Conservation (phyloP, 2,888 invertebrate species). For the Bhutanitis thaidina region DNA sequence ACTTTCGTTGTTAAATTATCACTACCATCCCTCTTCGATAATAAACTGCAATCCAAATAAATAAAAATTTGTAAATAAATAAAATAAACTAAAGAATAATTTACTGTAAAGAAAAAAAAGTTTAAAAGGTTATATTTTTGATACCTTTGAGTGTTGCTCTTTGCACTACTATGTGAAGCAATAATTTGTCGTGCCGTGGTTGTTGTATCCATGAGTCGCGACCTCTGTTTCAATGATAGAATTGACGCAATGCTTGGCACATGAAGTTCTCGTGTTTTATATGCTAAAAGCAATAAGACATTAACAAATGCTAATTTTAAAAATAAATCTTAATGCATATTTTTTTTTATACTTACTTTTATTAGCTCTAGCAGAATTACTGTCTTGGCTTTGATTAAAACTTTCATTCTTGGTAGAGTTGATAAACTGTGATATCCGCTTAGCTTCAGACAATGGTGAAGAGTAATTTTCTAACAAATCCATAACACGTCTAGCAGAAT, state of each 20-base stretch:
- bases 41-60: neutral
- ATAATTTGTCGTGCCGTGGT: constrained; percentile 81
- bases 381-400: constrained; percentile 21
- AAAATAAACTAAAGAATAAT: too few species aligned
- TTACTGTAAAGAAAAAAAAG: too few species aligned
- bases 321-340: too few species aligned
- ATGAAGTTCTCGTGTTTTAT: constrained; percentile 72
- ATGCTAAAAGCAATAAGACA: constrained; percentile 35
- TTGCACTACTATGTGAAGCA: constrained; percentile 71
- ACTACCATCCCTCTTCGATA: neutral
- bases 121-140: too few species aligned
- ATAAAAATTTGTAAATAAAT: too few species aligned
- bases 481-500: constrained; percentile 88
- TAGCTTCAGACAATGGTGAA: constrained; percentile 88
- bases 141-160: constrained; percentile 26
- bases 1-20: constrained; percentile 49
- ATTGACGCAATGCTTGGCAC: constrained; percentile 83
- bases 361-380: neutral
- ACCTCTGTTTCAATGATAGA: constrained; percentile 79
- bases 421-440: constrained; percentile 82
- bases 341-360: constrained; percentile 26
- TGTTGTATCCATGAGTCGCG: constrained; percentile 81
- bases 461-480: constrained; percentile 90
- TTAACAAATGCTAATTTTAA: neutral
- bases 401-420: constrained; percentile 28